Conservation (phyloP, 2,888 invertebrate genomes). For the Invenusta paracnida region DNA sequence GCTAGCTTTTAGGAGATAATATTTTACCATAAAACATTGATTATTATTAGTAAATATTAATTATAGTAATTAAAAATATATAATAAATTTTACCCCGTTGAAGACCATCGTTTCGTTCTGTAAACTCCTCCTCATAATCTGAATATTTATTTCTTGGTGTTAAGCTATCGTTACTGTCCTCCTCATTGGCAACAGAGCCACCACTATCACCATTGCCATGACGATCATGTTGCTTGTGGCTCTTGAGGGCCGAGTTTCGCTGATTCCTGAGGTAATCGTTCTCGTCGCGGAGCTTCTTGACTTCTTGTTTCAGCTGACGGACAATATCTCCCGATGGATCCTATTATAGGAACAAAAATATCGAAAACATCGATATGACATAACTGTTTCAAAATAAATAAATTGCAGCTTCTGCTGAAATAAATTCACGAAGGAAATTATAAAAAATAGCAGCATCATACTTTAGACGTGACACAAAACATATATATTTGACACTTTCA, state of each 20-base stretch:
- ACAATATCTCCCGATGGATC: constrained; percentile 87
- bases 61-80: too few species aligned
- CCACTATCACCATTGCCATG: neutral
- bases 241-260: constrained; percentile 48
- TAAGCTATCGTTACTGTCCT: neutral
- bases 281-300: constrained; percentile 76
- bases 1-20: too few species aligned
- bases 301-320: constrained; percentile 78
- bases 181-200: neutral
- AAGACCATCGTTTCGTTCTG: neutral
- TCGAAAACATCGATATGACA: too few species aligned
- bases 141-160: neutral
- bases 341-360: constrained; percentile 65
- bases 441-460: constrained; percentile 1
- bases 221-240: neutral
- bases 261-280: constrained; percentile 76
- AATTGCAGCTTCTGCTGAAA: too few species aligned
- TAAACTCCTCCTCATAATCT: neutral
- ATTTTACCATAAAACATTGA: too few species aligned
- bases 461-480: too few species aligned
- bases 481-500: too few species aligned
- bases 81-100: neutral
- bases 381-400: too few species aligned
- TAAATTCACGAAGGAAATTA: neutral
- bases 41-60: too few species aligned